These are phyloP conservation scores for Mastacembelus armatus DNA, from an alignment of 2,797 vertebrate genomes.

Conservation along the genomic window DNA sequence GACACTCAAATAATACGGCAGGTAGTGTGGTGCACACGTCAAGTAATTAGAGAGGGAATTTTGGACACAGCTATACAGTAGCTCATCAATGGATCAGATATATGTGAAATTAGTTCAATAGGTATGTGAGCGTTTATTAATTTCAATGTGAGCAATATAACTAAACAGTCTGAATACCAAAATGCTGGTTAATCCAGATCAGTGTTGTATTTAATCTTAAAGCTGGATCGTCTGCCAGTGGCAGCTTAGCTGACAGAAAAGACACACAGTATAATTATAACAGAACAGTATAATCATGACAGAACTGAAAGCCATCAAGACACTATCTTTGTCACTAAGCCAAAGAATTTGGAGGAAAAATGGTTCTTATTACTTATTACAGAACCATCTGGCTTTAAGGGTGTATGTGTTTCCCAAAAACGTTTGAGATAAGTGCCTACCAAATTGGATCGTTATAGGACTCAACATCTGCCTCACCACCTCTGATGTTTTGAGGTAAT, in stretches of 20 bases:
- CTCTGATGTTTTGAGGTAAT: neutral
- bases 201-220: neutral
- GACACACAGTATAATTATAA: too few relatives aligned
- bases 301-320: slow-evolving; percentile 2
- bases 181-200: neutral
- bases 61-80: too few relatives aligned
- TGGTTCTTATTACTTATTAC: neutral
- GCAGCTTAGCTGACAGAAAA: too few relatives aligned
- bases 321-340: neutral
- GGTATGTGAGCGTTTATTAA: too few relatives aligned
- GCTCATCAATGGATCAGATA: too few relatives aligned
- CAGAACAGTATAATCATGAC: too few relatives aligned
- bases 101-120: too few relatives aligned
- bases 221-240: slow-evolving; percentile 2
- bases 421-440: slow-evolving; percentile 5
- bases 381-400: slow-evolving; percentile 16
- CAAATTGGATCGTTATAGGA: slow-evolving; percentile 19
- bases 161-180: too few relatives aligned
- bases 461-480: too few relatives aligned
- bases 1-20: neutral
- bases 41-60: too few relatives aligned
- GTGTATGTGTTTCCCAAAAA: neutral
- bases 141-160: too few relatives aligned
- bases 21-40: neutral
- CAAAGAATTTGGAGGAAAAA: neutral